phyloP scores from a whole-genome alignment of 2,888 invertebrate species.

The Limnephilus auricula region DNA sequence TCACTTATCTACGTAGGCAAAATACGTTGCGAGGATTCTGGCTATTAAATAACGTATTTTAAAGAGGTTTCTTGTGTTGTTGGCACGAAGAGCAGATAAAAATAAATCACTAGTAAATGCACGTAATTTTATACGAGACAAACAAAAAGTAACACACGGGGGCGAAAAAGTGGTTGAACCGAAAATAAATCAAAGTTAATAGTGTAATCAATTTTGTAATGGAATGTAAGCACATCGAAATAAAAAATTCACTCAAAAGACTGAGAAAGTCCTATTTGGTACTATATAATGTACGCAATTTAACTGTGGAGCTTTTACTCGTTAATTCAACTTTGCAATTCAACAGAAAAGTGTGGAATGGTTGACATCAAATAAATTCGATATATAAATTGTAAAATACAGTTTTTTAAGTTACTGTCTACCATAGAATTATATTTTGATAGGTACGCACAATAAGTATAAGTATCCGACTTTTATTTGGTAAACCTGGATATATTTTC shows the following conservation, averaged over 20 bases:
- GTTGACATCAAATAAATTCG: no score
- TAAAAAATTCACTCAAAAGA: not conserved
- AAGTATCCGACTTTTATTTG: no score
- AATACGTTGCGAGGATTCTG: not conserved
- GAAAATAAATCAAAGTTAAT: not conserved
- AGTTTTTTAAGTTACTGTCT: no score
- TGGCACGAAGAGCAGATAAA: not conserved
- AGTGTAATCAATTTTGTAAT: not conserved
- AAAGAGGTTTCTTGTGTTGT: not conserved
- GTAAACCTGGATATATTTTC: no score
- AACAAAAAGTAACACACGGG: not conserved
- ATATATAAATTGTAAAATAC: no score
- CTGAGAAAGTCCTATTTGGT: not conserved
- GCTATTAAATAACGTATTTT: not conserved
- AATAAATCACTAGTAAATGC: conserved; percentile 2
- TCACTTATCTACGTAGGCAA: not conserved
- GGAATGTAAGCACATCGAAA: not conserved
- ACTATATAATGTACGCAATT: not conserved
- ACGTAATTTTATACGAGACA: not conserved
- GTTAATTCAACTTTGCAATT: no score
- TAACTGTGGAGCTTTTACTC: not conserved
- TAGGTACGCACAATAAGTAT: no score
- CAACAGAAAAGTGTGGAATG: no score
- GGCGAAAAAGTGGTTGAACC: not conserved
- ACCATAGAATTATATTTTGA: no score